phyloP scores from a whole-genome alignment of 2,797 vertebrate genomes.

The Myotis planiceps region DNA sequence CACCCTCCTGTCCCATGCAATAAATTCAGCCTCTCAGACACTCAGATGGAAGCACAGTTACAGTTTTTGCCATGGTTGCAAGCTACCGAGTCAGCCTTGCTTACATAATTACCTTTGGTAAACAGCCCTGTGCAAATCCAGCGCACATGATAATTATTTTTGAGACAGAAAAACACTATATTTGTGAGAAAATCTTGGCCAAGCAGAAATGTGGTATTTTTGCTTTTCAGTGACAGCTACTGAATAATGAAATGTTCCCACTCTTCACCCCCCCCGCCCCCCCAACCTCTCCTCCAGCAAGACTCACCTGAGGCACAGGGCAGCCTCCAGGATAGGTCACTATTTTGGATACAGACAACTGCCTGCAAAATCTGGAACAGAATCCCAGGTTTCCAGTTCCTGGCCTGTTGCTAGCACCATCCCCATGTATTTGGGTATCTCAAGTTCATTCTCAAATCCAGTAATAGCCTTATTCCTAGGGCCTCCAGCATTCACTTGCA shows the following conservation, averaged over 20 bases:
- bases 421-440: neutral
- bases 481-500: neutral
- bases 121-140: neutral
- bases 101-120: slow-evolving; percentile 15
- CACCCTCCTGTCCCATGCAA: neutral
- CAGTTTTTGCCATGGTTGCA: neutral
- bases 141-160: neutral
- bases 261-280: neutral
- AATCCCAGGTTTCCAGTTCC: neutral
- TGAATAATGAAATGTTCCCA: neutral
- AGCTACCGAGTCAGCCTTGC: neutral
- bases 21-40: slow-evolving; percentile 13
- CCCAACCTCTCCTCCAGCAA: too few species aligned
- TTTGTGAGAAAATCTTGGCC: neutral
- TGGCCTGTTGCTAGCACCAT: neutral
- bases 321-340: neutral
- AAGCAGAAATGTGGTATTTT: neutral
- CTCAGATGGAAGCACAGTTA: neutral
- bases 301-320: neutral
- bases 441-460: neutral
- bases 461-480: neutral
- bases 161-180: neutral
- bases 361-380: neutral
- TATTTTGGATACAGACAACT: neutral
- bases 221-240: neutral